Base-by-base conservation (phyloP, 2,797 vertebrate genomes). In the Nyctalus aviator region DNA sequence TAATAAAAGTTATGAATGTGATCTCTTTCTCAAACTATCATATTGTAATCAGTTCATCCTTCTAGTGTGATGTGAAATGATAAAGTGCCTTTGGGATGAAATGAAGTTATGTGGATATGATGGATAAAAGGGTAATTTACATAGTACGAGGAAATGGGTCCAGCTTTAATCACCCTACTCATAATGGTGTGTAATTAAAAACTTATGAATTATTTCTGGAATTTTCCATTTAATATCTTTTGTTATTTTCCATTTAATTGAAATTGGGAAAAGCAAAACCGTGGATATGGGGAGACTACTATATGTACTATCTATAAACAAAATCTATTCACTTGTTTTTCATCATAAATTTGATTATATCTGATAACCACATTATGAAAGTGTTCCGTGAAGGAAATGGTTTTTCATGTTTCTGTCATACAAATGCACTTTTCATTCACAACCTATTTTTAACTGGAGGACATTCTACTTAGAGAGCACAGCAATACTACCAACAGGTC, bases 341-440 rank as follows among this genome's bases (percentile, higher is more conserved):
- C 77, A 88, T 59, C 73, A 93, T 21, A 85, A 62, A 71, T 55
- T n/a, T 88, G 30, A 64, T 50, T 91, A 53, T 59, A 95, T 8
- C 6, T 64, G 21, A 78, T 78, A 92, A 79, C 27, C 30, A 53
- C 77, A 66, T 79, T 64, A 78, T 64, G 77, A n/a, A 84, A 86
- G 53, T 78, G 83, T 87, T 55, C 82, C 62, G 90, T 44, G 13
- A 77, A 84, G 32, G 44, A 68, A 82, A 90, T 79, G 17, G 4
- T 27, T 95, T 88, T 77, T 84, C 76, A 37, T 59, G 44, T 79
- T 94, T 88, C 50, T 84, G 64, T 53, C 17, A 94, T 48, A 90
- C 66, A 90, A 93, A 75, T 17, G 2, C 27, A 88, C 57, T 83
- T 83, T 83, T 68, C 57, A 85, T 37, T 84, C 35, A 91, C 44